phyloP scores from a whole-genome alignment of 2,113 vertebrate genomes.

The Anser cygnoides region DNA sequence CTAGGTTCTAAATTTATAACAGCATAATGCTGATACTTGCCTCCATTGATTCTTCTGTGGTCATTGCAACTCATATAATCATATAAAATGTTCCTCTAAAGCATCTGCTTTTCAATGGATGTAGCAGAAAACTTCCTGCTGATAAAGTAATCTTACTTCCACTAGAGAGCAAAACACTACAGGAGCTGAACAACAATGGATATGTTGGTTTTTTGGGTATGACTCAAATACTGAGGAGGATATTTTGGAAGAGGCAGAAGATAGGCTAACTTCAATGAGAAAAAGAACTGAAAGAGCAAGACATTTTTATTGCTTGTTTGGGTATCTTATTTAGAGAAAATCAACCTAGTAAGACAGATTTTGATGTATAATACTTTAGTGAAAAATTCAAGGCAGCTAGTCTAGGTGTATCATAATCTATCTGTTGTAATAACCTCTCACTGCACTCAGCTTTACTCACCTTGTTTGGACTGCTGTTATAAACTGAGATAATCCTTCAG shows the following conservation, averaged over 20 bases:
- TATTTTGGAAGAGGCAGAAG: neutral
- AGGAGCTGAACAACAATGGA: fast-evolving
- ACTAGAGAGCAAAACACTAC: neutral
- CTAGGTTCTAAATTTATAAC: neutral
- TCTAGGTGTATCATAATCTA: neutral
- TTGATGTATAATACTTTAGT: neutral
- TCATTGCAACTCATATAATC: neutral
- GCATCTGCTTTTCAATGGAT: neutral
- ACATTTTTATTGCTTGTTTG: neutral
- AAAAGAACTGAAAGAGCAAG: neutral
- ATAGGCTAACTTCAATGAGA: neutral
- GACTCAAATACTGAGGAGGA: neutral
- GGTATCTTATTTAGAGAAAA: neutral
- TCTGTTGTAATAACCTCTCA: neutral
- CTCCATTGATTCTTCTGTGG: neutral
- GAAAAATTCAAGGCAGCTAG: neutral
- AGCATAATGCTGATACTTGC: neutral
- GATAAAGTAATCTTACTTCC: constrained; percentile 8
- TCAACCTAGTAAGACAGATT: neutral
- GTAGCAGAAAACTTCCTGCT: neutral
- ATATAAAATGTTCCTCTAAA: neutral
- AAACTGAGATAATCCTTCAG: neutral
- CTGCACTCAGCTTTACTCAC: neutral
- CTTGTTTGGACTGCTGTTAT: neutral
- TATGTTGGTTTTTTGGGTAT: neutral